Evolutionary conservation across 2,797 vertebrate genomes (phyloP).

Genomic region (Sebastes paucispinis): DNA sequence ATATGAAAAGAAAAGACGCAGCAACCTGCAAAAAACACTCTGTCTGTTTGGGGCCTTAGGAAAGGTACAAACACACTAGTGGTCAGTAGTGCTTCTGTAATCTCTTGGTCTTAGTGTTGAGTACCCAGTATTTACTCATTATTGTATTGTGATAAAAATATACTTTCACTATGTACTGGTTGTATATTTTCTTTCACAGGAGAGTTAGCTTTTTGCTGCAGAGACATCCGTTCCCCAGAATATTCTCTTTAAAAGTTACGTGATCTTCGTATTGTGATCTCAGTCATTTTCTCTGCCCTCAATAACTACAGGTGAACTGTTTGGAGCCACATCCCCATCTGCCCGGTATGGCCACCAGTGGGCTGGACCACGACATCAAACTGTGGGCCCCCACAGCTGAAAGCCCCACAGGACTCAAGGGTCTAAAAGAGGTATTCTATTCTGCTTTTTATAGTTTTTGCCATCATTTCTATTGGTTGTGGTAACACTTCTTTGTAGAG

Average conservation of each 20-base stretch:
- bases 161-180: neutral
- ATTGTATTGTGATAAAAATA: neutral
- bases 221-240: neutral
- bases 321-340: conserved; percentile 95
- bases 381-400: conserved; percentile 95
- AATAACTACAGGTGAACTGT: conserved; percentile 88
- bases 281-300: neutral
- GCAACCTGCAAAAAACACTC: no score
- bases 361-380: conserved; percentile 96
- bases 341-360: conserved; percentile 93
- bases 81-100: neutral
- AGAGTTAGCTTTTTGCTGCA: neutral
- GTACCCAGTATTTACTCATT: neutral
- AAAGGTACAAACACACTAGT: neutral
- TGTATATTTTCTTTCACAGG: neutral
- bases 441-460: neutral
- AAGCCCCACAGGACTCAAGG: conserved; percentile 87
- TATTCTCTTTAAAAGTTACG: neutral
- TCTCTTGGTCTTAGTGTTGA: neutral
- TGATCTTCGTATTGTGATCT: neutral
- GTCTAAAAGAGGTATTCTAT: conserved; percentile 88
- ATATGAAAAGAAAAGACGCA: no score
- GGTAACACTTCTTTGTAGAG: neutral
- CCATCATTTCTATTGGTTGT: neutral
- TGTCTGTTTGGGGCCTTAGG: no score